A percentile compares a stretch with the other conserved stretches of the same genome.
phyloP scores from a whole-genome alignment of 1,140 invertebrate species.

The Drosophila bipectinata region DNA sequence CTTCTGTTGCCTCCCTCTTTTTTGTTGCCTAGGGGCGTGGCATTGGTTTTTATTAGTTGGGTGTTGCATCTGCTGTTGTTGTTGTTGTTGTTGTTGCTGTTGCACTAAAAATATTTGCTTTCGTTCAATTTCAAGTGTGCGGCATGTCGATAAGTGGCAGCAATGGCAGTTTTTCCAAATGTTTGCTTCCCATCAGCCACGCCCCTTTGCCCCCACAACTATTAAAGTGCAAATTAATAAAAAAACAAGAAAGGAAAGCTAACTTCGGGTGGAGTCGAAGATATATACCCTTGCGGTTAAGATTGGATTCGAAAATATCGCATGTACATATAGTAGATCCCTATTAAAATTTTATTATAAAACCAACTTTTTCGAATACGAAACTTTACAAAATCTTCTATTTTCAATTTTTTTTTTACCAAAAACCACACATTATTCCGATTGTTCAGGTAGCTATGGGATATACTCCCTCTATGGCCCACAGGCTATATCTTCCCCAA shows the following conservation, averaged over 20 bases:
- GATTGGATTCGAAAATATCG: no score
- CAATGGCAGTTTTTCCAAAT: slow-evolving; percentile 43
- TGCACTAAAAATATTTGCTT: slow-evolving; percentile 65
- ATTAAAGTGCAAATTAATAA: slow-evolving; percentile 57
- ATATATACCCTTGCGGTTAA: no score
- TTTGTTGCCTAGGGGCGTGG: slow-evolving; percentile 5
- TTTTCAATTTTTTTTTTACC: no score
- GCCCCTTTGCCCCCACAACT: not conserved
- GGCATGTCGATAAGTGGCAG: slow-evolving; percentile 61
- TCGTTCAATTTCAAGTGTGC: slow-evolving; percentile 64
- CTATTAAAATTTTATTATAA: no score
- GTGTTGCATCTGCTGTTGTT: slow-evolving; percentile 10
- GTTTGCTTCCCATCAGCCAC: slow-evolving; percentile 31
- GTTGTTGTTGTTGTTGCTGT: slow-evolving; percentile 17
- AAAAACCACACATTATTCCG: no score
- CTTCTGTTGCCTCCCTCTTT: not conserved
- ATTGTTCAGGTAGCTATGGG: no score
- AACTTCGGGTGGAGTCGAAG: no score
- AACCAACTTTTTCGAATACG: no score
- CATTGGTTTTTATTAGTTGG: slow-evolving; percentile 57
- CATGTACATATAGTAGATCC: no score
- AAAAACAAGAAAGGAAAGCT: not conserved
- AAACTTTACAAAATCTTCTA: no score
- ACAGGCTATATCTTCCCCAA: no score
- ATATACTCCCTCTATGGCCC: no score